Base-by-base conservation (phyloP, 1,140 invertebrate species). In the Idris sp. region DNA sequence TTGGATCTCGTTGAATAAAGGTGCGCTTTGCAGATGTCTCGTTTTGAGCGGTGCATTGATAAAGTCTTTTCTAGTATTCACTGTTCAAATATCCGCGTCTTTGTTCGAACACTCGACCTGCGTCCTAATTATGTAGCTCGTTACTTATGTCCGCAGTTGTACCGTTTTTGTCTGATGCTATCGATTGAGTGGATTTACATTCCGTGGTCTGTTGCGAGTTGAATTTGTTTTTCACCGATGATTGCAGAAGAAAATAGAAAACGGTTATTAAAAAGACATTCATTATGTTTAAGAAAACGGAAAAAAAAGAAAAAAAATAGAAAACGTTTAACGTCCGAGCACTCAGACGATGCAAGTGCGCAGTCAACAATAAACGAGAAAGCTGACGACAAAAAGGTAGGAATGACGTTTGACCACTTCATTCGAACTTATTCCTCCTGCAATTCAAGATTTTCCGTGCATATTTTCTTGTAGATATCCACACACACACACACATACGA, bases 1-100 rank as follows among this genome's bases (percentile, higher is more conserved):
- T 74, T 69, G 74, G 49, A 22, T 74, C 33, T 79, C 75, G 76
- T 78, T 83, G 68, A 82, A 79, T 82, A 80, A 82, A 81, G 71
- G 53, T 78, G 77, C 78, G 74, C 76, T 78, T 74, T 76, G 78
- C 65, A 82, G 80, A 80, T 82, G 80, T 58, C 19, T 33, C 33
- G 6, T 76, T 31, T 48, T 41, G 31, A 56, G 36, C 36, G 16
- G 30, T 13, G 25, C 51, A 69, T 56, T 62, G 14, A 72, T 64
- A 51, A 64, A 72, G 59, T 40, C 68, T 51, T 64, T 49, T 41
- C 35, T 13, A 58, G 41, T 49, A 5, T 3, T 11, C 25, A 48
- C 15, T 25, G 44, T 36, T 58, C 25, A 41, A 58, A 56, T 58
- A 64, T 58, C 36, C 36, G 51, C 31, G 43, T 51, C 51, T 64